phyloP scores from a whole-genome alignment of 2,888 invertebrate species.

The Bedellia somnulentella region DNA sequence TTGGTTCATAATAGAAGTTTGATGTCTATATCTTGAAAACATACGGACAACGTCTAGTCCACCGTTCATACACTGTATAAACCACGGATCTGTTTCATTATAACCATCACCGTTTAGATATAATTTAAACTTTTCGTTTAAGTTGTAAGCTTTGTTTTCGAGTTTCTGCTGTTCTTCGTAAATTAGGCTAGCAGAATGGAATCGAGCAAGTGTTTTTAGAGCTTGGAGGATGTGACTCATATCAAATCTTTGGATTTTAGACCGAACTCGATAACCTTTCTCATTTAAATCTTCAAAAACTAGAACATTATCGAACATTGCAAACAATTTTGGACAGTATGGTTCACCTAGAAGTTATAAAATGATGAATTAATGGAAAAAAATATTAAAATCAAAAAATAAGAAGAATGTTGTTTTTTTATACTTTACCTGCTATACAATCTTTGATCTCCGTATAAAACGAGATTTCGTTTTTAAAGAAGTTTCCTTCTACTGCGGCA shows the following conservation, averaged over 20 bases:
- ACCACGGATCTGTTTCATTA: conserved; percentile 25
- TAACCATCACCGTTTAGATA: conserved; percentile 26
- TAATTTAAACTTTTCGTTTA: conserved; percentile 26
- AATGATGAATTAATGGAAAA: neutral
- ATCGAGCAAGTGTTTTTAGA: conserved; percentile 41
- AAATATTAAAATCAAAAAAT: neutral
- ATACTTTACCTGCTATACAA: neutral
- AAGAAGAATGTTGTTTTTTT: neutral
- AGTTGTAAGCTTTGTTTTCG: conserved; percentile 18
- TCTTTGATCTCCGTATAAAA: conserved; percentile 32
- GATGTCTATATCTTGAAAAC: conserved; percentile 27
- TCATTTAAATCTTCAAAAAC: conserved; percentile 42
- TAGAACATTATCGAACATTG: conserved; percentile 25
- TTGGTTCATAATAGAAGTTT: conserved; percentile 14
- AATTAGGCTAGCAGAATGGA: conserved; percentile 55
- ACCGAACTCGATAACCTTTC: conserved; percentile 23
- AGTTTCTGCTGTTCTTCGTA: conserved; percentile 41
- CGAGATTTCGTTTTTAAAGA: conserved; percentile 31
- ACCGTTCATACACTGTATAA: conserved; percentile 31
- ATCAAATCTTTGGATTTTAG: conserved; percentile 41
- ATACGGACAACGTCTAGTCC: conserved; percentile 28
- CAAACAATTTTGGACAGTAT: conserved; percentile 32
- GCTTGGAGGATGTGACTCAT: conserved; percentile 43
- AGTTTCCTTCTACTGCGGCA: conserved; percentile 30
- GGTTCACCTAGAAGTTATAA: conserved; percentile 20